phyloP scores from a whole-genome alignment of 2,888 invertebrate species.

The Brachyopa scutellaris region DNA sequence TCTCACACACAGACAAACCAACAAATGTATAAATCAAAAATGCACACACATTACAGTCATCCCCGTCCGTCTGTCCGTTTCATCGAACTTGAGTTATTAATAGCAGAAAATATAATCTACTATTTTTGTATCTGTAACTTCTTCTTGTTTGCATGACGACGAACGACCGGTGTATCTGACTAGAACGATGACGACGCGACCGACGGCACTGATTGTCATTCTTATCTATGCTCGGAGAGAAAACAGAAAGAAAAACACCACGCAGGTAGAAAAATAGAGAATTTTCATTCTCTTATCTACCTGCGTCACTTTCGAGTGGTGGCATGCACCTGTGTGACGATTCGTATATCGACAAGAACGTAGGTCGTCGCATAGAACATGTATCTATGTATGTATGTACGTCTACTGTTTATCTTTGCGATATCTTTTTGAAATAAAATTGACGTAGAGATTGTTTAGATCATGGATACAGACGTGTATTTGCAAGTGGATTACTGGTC shows the following conservation, averaged over 20 bases:
- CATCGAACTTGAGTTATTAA: conserved; percentile 57
- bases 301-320: conserved; percentile 27
- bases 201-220: conserved; percentile 30
- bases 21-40: conserved; percentile 33
- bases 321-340: conserved; percentile 52
- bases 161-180: conserved; percentile 28
- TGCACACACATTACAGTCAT: not conserved
- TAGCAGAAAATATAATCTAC: conserved; percentile 50
- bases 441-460: conserved; percentile 10
- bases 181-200: conserved; percentile 16
- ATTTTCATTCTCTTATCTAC: conserved; percentile 26
- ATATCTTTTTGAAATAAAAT: conserved; percentile 4
- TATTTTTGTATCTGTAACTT: conserved; percentile 53
- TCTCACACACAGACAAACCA: conserved; percentile 7
- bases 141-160: conserved; percentile 48
- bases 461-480: too few species aligned
- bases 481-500: conserved; percentile 22
- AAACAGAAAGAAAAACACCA: not conserved
- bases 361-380: not conserved
- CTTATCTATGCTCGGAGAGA: conserved; percentile 30
- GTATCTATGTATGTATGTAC: too few species aligned
- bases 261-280: conserved; percentile 16
- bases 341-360: conserved; percentile 3
- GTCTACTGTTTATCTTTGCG: conserved; percentile 40
- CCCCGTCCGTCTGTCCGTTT: conserved; percentile 9